Conservation (phyloP, 2,888 invertebrate species). For the Eumerus sabulonum region DNA sequence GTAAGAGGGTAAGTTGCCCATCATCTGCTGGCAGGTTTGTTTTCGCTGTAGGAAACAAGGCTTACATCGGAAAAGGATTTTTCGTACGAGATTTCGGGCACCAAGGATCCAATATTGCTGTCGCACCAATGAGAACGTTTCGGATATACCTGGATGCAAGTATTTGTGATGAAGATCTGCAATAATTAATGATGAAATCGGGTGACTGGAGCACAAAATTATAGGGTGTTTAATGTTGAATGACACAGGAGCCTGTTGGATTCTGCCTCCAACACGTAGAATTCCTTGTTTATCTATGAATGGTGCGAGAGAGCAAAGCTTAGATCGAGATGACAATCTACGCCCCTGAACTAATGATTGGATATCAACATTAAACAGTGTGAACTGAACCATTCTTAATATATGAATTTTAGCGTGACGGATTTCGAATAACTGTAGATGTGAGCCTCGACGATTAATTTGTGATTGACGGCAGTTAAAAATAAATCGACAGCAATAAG, state of each 20-base stretch:
- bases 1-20: conserved; percentile 28
- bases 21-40: conserved; percentile 39
- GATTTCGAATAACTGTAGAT: too few relatives aligned
- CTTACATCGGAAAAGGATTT: conserved; percentile 25
- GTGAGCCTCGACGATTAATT: too few relatives aligned
- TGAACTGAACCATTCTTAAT: too few relatives aligned
- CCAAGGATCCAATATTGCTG: conserved; percentile 46
- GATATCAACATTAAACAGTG: too few relatives aligned
- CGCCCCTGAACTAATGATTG: too few relatives aligned
- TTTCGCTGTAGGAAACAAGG: conserved; percentile 33
- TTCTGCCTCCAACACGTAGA: neutral
- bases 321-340: too few relatives aligned
- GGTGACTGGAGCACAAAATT: neutral
- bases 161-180: conserved; percentile 20
- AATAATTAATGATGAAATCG: too few relatives aligned
- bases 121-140: conserved; percentile 24
- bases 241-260: neutral
- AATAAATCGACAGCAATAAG: too few relatives aligned
- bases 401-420: too few relatives aligned
- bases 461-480: too few relatives aligned
- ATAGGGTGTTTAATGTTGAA: conserved; percentile 1
- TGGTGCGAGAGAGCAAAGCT: too few relatives aligned
- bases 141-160: conserved; percentile 25
- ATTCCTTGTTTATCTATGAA: too few relatives aligned
- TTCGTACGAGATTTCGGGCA: conserved; percentile 33